Evolutionary conservation across 1,140 invertebrate genomes (phyloP).

Genomic region (Venustaconcha ellipsiformis): DNA sequence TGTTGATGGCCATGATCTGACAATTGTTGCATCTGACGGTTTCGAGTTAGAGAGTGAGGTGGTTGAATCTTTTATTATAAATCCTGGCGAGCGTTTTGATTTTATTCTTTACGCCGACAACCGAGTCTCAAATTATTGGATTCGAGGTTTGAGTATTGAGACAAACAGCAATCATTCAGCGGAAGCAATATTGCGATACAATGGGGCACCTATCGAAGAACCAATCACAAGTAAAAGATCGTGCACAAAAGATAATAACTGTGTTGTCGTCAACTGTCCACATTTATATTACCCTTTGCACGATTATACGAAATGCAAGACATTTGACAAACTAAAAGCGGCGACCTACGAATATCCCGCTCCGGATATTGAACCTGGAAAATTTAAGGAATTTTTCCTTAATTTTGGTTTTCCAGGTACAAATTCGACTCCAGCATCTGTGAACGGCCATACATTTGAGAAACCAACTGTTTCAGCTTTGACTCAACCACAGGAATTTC

Average conservation of each 20-base stretch:
- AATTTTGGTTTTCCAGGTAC: constrained; percentile 62
- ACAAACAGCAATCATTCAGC: constrained; percentile 29
- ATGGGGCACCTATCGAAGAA: constrained; percentile 72
- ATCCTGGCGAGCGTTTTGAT: constrained; percentile 85
- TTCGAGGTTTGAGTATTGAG: constrained; percentile 74
- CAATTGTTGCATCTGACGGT: constrained; percentile 84
- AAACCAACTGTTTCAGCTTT: constrained; percentile 47
- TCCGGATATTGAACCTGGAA: constrained; percentile 12
- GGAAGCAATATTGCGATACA: constrained; percentile 82
- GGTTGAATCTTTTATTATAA: constrained; percentile 58
- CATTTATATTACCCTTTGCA: constrained; percentile 47
- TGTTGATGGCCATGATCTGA: constrained; percentile 85
- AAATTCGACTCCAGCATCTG: constrained; percentile 40
- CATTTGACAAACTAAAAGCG: constrained; percentile 40
- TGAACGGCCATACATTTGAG: constrained; percentile 51
- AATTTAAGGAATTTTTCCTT: constrained; percentile 50
- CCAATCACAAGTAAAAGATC: constrained; percentile 70
- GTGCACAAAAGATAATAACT: constrained; percentile 35
- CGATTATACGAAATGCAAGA: constrained; percentile 35
- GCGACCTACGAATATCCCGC: constrained; percentile 26
- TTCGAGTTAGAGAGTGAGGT: constrained; percentile 81
- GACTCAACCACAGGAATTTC: constrained; percentile 47
- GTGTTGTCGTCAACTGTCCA: constrained; percentile 54
- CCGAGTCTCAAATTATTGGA: constrained; percentile 83
- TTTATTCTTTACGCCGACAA: constrained; percentile 84